Evolutionary conservation across 1,140 invertebrate genomes (phyloP), one percentile per base, ranked within the genome.

Genomic region (Trinorchestia longiramus): DNA sequence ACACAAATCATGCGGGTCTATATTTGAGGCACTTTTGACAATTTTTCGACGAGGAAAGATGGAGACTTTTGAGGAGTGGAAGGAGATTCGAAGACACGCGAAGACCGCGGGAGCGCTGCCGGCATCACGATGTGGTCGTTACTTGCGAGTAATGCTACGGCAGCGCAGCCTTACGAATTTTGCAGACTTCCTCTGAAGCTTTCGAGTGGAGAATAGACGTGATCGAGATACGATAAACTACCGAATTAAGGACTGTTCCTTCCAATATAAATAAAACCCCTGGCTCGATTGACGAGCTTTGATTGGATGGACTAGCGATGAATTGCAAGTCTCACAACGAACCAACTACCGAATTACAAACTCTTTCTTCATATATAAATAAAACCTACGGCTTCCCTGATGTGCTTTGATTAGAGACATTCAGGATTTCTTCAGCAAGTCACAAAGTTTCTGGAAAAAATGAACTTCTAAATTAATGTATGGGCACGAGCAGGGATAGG

Each of bases 101-200:
- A 91, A 91, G 88, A 91, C 88, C 41, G 41, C 43, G 88, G 41
- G 88, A 42, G 88, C 62, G 88, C 88, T 44, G 88, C 88, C 88
- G 88, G 88, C 43, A 91, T 91, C 88, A 91, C 88, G 88, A 91
- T 42, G 11, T 17, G 88, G 88, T 91, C 88, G 88, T 91, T 91
- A 91, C 88, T 91, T 42, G 41, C 88, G 43, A 91, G 88, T 91
- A 91, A 91, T 91, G 43, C 88, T 28, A 91, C 43, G 43, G 88
- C 62, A 77, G 47, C 47, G 19, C 47, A 53, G 62, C 62, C 62
- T 77, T 77, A 36, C 62, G 62, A 77, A 77, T 77, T 77, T 77
- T 77, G 28, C 62, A 77, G 62, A 77, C 62, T 77, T 77, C 62
- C 62, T 77, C 62, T 77, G 15, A 77, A 77, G 62, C 62, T 77